Evolutionary conservation across 2,113 vertebrate genomes (phyloP).

Genomic region (Ictalurus punctatus): DNA sequence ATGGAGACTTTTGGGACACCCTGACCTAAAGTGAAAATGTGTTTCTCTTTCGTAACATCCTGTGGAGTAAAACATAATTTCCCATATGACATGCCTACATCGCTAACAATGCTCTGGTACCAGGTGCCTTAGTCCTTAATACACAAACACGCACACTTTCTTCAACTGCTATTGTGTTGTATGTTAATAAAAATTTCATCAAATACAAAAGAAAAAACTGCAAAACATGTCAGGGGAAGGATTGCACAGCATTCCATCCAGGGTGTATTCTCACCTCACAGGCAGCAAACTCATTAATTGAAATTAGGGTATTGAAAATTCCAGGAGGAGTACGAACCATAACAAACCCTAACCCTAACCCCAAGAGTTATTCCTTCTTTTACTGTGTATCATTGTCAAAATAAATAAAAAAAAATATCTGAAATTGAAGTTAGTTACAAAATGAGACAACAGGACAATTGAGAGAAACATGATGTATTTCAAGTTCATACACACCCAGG

Average conservation of each 20-base stretch:
- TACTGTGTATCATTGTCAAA: not conserved
- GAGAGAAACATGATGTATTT: slow-evolving; percentile 8
- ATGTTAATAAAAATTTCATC: not conserved
- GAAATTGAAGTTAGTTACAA: not conserved
- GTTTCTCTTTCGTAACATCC: not conserved
- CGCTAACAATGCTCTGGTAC: not conserved
- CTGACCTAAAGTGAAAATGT: not conserved
- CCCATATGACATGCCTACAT: too few relatives aligned
- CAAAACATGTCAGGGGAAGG: not conserved
- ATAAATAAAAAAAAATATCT: not conserved
- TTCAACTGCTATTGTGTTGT: not conserved
- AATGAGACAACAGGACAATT: slow-evolving; percentile 8
- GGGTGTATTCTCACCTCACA: not conserved
- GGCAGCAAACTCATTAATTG: not conserved
- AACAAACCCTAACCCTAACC: not conserved
- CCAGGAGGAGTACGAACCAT: not conserved
- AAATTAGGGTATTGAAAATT: not conserved
- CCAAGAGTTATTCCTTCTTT: not conserved
- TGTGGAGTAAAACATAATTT: not conserved
- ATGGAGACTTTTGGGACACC: too few relatives aligned
- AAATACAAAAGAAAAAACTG: not conserved
- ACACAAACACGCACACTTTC: not conserved
- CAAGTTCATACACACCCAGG: not conserved
- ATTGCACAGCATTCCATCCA: not conserved
- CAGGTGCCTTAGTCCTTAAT: not conserved